These are phyloP conservation scores for Dunckerocampus dactyliophorus DNA, from an alignment of 2,113 vertebrate genomes.

Conservation along the genomic window DNA sequence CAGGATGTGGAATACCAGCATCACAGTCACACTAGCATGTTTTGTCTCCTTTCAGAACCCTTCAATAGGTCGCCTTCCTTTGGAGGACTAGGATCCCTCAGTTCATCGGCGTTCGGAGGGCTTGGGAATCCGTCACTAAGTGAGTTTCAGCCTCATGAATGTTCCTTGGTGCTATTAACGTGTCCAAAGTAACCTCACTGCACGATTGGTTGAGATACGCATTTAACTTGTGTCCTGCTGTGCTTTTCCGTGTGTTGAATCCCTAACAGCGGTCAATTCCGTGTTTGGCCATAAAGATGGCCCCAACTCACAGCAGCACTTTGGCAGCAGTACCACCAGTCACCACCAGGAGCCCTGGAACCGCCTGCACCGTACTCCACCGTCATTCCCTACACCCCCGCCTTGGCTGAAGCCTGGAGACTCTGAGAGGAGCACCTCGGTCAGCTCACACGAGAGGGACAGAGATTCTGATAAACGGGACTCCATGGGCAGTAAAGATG, in stretches of 20 bases:
- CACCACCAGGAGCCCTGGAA: slow-evolving; percentile 96
- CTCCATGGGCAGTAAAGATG: slow-evolving; percentile 86
- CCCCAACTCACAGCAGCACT: slow-evolving; percentile 89
- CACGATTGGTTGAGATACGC: slow-evolving; percentile 18
- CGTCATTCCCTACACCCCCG: slow-evolving; percentile 95
- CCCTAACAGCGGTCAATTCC: slow-evolving; percentile 90
- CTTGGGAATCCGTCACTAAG: slow-evolving; percentile 95
- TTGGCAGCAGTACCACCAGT: slow-evolving; percentile 81
- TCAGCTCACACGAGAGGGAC: slow-evolving; percentile 91
- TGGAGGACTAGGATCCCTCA: slow-evolving; percentile 86
- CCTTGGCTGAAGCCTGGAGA: slow-evolving; percentile 97
- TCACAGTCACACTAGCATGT: neutral
- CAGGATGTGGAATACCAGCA: neutral
- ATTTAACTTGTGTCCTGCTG: slow-evolving; percentile 54
- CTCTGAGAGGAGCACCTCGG: slow-evolving; percentile 87
- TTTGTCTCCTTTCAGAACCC: slow-evolving; percentile 79
- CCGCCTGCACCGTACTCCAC: slow-evolving; percentile 94
- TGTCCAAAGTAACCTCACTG: neutral
- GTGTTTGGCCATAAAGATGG: slow-evolving; percentile 96
- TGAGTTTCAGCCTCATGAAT: slow-evolving; percentile 75
- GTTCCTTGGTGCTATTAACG: neutral
- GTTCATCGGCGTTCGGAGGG: slow-evolving; percentile 93
- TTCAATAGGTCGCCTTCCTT: slow-evolving; percentile 87
- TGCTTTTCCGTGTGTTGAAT: slow-evolving; percentile 60
- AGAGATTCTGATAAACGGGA: slow-evolving; percentile 90